A percentile compares a stretch with the other conserved stretches of the same genome.
Evolutionary conservation across 2,888 invertebrate species (phyloP).

Genomic region (Geophilus truncorum): DNA sequence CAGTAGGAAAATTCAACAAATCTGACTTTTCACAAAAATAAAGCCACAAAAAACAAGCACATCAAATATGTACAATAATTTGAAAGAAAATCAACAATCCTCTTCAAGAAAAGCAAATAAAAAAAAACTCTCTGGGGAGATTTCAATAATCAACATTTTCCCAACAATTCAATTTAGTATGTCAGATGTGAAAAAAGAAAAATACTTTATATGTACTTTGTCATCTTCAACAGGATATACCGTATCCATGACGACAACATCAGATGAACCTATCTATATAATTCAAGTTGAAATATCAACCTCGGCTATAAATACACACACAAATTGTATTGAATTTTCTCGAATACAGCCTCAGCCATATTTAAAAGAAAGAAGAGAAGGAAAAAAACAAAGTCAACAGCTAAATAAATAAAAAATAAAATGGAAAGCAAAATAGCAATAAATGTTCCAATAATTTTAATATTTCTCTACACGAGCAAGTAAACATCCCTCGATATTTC

Average conservation of each 20-base stretch:
- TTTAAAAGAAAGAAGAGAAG: not conserved
- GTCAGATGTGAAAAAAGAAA: too few relatives aligned
- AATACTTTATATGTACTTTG: not conserved
- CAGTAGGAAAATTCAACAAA: too few relatives aligned
- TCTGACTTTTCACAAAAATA: too few relatives aligned
- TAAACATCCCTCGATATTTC: not conserved
- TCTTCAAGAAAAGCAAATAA: too few relatives aligned
- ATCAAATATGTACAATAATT: too few relatives aligned
- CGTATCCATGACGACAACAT: not conserved
- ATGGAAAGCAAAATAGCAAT: not conserved
- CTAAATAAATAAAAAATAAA: not conserved
- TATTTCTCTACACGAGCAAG: not conserved
- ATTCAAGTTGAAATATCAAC: conserved; percentile 17
- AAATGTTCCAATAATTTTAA: conserved; percentile 6
- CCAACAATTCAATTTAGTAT: too few relatives aligned
- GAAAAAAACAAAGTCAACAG: not conserved
- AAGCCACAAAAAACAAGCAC: too few relatives aligned
- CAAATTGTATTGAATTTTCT: not conserved
- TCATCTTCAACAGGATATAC: not conserved
- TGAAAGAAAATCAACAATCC: too few relatives aligned
- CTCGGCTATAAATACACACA: not conserved
- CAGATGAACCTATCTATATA: not conserved
- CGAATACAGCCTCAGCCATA: not conserved
- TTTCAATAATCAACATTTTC: not conserved
- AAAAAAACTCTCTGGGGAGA: not conserved